These are phyloP conservation scores for Podiceps cristatus DNA, from an alignment of 2,113 vertebrate species.

Conservation along the genomic window DNA sequence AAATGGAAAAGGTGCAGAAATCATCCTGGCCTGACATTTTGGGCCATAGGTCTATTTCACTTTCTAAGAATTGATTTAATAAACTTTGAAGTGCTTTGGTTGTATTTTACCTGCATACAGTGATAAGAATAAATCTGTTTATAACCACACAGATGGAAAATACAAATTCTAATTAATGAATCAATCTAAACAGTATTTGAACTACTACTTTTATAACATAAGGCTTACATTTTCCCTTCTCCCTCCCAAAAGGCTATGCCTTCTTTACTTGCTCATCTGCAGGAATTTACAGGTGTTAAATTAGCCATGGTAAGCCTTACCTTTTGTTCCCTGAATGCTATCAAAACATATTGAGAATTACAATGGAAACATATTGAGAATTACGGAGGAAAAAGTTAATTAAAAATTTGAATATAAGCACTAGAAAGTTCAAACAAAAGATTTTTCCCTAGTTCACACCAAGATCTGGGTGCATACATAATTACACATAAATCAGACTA, in stretches of 20 bases:
- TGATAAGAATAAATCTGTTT: not conserved
- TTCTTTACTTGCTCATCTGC: conserved; percentile 34
- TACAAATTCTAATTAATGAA: not conserved
- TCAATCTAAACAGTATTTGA: conserved; percentile 10
- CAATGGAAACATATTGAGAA: conserved; percentile 54
- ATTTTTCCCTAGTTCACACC: conserved; percentile 50
- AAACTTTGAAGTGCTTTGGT: not conserved
- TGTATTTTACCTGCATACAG: not conserved
- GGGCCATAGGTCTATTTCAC: not conserved
- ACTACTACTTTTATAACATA: conserved; percentile 5
- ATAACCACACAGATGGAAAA: conserved; percentile 20
- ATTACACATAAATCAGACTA: conserved; percentile 29
- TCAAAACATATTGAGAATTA: conserved; percentile 58
- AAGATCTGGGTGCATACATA: conserved; percentile 27
- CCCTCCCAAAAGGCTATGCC: not conserved
- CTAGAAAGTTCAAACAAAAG: conserved; percentile 58
- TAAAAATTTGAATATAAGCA: conserved; percentile 55
- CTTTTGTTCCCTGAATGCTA: conserved; percentile 55
- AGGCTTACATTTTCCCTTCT: not conserved
- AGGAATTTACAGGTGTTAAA: conserved; percentile 68
- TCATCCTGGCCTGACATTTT: not conserved
- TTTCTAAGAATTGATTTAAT: not conserved
- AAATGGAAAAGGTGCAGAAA: not conserved
- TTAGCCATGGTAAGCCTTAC: conserved; percentile 24
- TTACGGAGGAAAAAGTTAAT: conserved; percentile 57